These are phyloP conservation scores for Catalaphyllia jardinei DNA, from an alignment of 64 coral and sea anemone species.

Conservation along the genomic window DNA sequence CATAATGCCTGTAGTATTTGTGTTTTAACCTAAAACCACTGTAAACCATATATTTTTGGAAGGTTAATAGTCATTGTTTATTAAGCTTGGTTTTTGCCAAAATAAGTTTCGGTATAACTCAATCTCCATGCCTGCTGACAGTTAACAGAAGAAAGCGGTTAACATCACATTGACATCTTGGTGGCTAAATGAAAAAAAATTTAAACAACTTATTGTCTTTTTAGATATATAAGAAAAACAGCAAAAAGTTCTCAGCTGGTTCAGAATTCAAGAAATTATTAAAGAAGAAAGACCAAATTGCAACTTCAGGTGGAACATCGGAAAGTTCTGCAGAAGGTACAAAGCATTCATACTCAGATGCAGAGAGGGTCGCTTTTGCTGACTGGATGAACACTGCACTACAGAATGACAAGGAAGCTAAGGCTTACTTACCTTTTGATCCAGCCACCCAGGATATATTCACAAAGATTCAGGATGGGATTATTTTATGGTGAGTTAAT, in stretches of 20 bases:
- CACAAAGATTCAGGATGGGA: conserved; percentile 86
- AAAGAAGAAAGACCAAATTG: conserved; percentile 63
- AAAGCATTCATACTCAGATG: conserved; percentile 78
- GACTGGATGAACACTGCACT: conserved; percentile 98
- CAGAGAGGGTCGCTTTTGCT: conserved; percentile 83
- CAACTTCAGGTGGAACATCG: conserved; percentile 69
- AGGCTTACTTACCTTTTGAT: conserved; percentile 74
- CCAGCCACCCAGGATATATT: conserved; percentile 69
- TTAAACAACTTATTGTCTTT: background rate
- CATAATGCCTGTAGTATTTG: too few relatives aligned
- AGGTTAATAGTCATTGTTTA: too few relatives aligned
- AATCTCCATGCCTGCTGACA: too few relatives aligned
- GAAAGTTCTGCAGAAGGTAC: conserved; percentile 87
- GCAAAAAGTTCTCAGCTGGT: conserved; percentile 55
- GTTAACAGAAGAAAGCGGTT: too few relatives aligned
- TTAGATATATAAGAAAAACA: conserved; percentile 67
- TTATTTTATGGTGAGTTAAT: conserved; percentile 75
- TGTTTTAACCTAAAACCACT: too few relatives aligned
- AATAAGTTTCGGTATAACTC: too few relatives aligned
- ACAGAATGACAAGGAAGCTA: conserved; percentile 69
- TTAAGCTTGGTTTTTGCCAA: too few relatives aligned
- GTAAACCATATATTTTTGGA: too few relatives aligned
- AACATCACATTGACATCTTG: too few relatives aligned
- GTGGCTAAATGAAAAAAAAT: background rate
- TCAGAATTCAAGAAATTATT: conserved; percentile 71